Evolutionary conservation across 2,113 vertebrate species (phyloP).

Genomic region (Bombycilla garrulus): DNA sequence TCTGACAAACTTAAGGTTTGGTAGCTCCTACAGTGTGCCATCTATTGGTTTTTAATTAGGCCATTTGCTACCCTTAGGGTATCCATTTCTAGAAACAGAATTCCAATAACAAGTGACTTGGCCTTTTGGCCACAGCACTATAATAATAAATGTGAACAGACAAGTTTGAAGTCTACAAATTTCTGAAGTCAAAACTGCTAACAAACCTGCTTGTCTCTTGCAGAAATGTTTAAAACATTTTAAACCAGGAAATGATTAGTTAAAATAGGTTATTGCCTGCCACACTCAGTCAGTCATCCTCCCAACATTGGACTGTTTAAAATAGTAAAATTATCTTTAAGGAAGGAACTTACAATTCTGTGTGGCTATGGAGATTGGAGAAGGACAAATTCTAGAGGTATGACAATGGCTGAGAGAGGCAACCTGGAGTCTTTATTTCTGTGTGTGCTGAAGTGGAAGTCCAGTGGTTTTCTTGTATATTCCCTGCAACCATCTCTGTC

Average conservation of each 20-base stretch:
- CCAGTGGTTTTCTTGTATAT: not conserved
- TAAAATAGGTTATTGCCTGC: not conserved
- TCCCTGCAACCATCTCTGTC: not conserved
- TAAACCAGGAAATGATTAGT: not conserved
- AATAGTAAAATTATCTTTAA: not conserved
- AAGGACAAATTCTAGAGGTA: not conserved
- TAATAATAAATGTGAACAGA: not conserved
- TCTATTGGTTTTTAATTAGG: not conserved
- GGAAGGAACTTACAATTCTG: not conserved
- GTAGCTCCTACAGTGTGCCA: not conserved
- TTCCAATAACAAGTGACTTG: not conserved
- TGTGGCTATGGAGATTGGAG: not conserved
- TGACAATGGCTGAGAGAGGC: not conserved
- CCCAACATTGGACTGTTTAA: not conserved
- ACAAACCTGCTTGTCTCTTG: not conserved
- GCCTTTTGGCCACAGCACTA: not conserved
- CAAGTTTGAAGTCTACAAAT: not conserved
- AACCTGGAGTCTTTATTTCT: not conserved
- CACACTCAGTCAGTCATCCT: not conserved
- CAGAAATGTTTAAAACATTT: not conserved
- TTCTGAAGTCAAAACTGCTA: not conserved
- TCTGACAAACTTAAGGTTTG: not conserved
- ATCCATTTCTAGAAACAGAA: not conserved
- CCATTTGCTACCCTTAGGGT: not conserved
- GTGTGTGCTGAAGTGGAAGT: not conserved